These are phyloP conservation scores for Nephrotoma guestfalica DNA, from an alignment of 2,888 invertebrate genomes.

Conservation along the genomic window DNA sequence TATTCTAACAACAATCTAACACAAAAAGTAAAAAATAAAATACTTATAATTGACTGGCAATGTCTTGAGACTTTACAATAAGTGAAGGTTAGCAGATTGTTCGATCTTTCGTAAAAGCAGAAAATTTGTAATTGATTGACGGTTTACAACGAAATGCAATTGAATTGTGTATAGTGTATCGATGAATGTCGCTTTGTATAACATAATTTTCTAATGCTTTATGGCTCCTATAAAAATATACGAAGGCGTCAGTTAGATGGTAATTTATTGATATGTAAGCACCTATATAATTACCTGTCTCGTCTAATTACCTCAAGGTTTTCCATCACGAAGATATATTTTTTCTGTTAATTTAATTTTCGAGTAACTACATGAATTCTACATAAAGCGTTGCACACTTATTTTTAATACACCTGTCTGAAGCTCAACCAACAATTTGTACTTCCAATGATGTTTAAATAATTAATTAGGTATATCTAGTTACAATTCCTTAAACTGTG, in stretches of 20 bases:
- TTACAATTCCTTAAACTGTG: too few species aligned
- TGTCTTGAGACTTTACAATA: not conserved
- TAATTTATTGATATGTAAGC: not conserved
- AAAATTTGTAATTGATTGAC: not conserved
- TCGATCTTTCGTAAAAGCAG: not conserved
- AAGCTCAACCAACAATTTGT: too few species aligned
- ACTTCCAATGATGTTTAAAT: too few species aligned
- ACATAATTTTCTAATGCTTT: not conserved
- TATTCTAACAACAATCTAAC: not conserved
- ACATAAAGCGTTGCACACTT: too few species aligned
- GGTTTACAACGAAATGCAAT: not conserved
- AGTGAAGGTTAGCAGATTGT: not conserved
- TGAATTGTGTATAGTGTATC: not conserved
- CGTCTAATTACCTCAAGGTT: not conserved
- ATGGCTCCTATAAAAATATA: not conserved
- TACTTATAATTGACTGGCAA: not conserved
- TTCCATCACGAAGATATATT: too few species aligned
- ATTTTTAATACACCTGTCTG: too few species aligned
- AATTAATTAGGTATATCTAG: too few species aligned
- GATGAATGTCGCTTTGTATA: not conserved
- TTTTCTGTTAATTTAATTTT: too few species aligned
- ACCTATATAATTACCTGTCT: not conserved
- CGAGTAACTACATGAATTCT: too few species aligned
- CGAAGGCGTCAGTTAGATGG: not conserved
- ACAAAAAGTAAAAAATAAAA: not conserved